These are phyloP conservation scores for Dendrophyllia cribrosa DNA, from an alignment of 64 coral and sea anemone genomes.

Conservation along the genomic window DNA sequence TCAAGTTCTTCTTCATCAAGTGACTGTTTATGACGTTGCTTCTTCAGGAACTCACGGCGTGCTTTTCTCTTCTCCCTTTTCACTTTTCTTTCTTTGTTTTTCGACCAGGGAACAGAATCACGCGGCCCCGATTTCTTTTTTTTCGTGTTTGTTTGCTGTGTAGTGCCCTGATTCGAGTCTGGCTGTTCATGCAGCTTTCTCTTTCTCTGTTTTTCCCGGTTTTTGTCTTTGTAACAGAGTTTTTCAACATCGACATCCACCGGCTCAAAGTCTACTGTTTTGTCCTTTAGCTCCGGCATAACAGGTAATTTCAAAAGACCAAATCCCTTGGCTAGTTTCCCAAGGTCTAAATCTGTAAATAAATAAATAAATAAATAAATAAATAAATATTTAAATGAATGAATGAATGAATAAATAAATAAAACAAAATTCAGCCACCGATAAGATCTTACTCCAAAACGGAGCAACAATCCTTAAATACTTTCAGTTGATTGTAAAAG, in stretches of 20 bases:
- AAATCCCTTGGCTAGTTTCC: slow-evolving; percentile 91
- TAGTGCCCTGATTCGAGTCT: neutral
- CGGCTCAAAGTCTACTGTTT: slow-evolving; percentile 69
- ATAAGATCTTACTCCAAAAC: too few species aligned
- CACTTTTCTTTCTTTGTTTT: slow-evolving; percentile 76
- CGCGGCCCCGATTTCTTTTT: slow-evolving; percentile 50
- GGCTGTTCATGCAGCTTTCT: slow-evolving; percentile 46
- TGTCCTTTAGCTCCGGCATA: slow-evolving; percentile 94
- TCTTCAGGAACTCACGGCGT: slow-evolving; percentile 45
- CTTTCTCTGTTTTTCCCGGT: slow-evolving; percentile 84
- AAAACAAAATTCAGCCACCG: too few species aligned
- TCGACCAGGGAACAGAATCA: slow-evolving; percentile 76
- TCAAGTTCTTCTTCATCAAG: slow-evolving; percentile 88
- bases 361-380: neutral
- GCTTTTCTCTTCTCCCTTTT: slow-evolving; percentile 83
- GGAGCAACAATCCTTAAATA: too few species aligned
- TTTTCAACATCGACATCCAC: slow-evolving; percentile 69
- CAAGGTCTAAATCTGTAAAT: slow-evolving; percentile 88
- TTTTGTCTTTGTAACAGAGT: slow-evolving; percentile 92
- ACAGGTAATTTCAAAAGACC: slow-evolving; percentile 89
- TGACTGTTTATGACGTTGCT: slow-evolving; percentile 54
- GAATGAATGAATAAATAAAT: too few species aligned
- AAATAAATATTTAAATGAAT: neutral
- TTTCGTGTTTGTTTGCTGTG: neutral
- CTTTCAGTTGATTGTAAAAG: too few species aligned